A percentile compares a stretch with the other conserved stretches of the same genome.
Conservation (phyloP, 2,888 invertebrate genomes). For the Pandemis heparana region DNA sequence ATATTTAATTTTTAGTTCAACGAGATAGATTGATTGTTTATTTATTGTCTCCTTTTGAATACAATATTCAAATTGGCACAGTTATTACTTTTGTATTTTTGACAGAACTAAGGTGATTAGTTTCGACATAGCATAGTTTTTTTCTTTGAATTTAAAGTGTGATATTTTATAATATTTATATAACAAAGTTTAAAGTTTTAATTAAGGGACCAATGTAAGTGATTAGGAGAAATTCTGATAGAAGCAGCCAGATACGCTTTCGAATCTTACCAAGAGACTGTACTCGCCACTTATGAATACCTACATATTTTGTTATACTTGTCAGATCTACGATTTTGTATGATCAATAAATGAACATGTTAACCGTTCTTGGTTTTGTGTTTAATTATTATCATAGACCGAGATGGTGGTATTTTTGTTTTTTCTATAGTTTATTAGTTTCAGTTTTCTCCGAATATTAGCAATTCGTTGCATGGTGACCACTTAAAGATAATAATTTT, state of each 20-base stretch:
- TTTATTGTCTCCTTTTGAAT: constrained; percentile 84
- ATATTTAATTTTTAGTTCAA: constrained; percentile 84
- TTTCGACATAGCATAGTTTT: constrained; percentile 81
- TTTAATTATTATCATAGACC: constrained; percentile 67
- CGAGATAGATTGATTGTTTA: constrained; percentile 83
- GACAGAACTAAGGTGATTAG: constrained; percentile 82
- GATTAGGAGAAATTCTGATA: constrained; percentile 84
- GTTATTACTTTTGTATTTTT: constrained; percentile 83
- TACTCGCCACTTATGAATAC: constrained; percentile 64
- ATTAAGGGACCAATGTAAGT: constrained; percentile 85
- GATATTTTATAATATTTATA: constrained; percentile 86
- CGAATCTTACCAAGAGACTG: constrained; percentile 75
- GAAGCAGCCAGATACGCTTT: constrained; percentile 70
- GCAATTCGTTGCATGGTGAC: constrained; percentile 78
- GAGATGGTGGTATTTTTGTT: constrained; percentile 70
- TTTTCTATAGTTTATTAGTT: constrained; percentile 65
- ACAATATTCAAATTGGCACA: constrained; percentile 82
- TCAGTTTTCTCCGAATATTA: constrained; percentile 77
- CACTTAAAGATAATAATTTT: constrained; percentile 81
- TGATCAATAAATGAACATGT: constrained; percentile 74
- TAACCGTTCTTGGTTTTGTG: constrained; percentile 72
- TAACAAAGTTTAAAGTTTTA: constrained; percentile 84
- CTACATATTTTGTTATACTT: constrained; percentile 63
- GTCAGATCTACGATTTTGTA: constrained; percentile 74
- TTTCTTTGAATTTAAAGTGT: constrained; percentile 85